Evolutionary conservation across 2,888 invertebrate genomes (phyloP).

Genomic region (Parasteatoda lunata): DNA sequence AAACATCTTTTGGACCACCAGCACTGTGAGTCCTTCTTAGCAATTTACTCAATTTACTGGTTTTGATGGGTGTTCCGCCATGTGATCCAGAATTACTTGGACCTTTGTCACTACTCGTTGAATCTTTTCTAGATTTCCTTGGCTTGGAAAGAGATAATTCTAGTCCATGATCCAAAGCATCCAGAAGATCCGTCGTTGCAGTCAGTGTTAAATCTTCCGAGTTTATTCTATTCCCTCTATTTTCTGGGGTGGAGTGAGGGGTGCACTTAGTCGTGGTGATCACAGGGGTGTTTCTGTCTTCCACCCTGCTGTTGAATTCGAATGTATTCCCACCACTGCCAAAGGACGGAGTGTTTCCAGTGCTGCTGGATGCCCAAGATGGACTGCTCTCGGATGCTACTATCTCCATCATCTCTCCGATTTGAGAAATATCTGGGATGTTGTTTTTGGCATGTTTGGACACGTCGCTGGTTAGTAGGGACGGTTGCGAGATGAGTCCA

Average conservation of each 20-base stretch:
- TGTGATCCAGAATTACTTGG: conserved; percentile 25
- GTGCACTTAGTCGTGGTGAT: conserved; percentile 52
- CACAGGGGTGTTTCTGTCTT: conserved; percentile 37
- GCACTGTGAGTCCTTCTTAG: conserved; percentile 71
- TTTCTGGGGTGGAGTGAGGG: conserved; percentile 43
- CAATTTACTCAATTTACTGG: conserved; percentile 66
- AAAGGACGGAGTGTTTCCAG: conserved; percentile 70
- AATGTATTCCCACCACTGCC: conserved; percentile 67
- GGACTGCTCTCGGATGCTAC: conserved; percentile 69
- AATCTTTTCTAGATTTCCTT: conserved; percentile 60
- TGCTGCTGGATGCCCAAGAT: conserved; percentile 70
- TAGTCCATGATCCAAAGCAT: conserved; percentile 29
- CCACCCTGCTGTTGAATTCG: conserved; percentile 68
- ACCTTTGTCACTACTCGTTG: conserved; percentile 29
- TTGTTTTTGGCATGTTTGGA: background rate
- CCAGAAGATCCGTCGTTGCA: conserved; percentile 40
- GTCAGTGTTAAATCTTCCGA: background rate
- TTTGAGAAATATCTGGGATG: conserved; percentile 6
- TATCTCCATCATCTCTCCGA: conserved; percentile 37
- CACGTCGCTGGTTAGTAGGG: background rate
- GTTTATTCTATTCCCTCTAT: conserved; percentile 3
- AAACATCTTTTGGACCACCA: conserved; percentile 74
- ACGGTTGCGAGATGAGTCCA: conserved; percentile 42
- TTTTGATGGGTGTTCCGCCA: conserved; percentile 45
- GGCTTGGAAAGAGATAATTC: conserved; percentile 25